phyloP scores from a whole-genome alignment of 2,888 invertebrate species.

The Linyphia triangularis region DNA sequence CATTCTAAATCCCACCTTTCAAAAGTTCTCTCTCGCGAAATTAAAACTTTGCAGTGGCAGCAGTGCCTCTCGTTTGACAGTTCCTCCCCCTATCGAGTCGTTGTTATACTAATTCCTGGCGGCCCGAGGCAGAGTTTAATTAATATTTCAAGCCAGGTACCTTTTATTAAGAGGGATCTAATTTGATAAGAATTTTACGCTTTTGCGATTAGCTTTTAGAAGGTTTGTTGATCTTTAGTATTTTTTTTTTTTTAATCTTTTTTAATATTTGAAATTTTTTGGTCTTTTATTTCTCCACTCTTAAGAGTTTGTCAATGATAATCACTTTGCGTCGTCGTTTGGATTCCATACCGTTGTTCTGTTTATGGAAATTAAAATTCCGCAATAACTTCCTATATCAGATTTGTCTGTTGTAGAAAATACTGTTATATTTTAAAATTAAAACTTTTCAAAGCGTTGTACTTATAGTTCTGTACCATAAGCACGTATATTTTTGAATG shows the following conservation, averaged over 20 bases:
- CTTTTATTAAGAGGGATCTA: constrained; percentile 28
- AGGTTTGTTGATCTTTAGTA: constrained; percentile 56
- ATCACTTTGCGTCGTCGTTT: not conserved
- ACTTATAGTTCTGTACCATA: no score
- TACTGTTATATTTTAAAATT: no score
- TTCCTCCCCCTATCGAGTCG: not conserved
- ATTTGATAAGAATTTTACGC: constrained; percentile 50
- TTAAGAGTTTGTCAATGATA: not conserved
- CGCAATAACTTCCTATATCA: no score
- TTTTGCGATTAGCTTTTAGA: not conserved
- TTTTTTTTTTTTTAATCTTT: constrained; percentile 14
- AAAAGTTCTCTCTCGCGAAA: constrained; percentile 43
- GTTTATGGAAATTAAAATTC: no score
- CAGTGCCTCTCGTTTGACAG: constrained; percentile 13
- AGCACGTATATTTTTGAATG: no score
- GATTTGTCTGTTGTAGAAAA: no score
- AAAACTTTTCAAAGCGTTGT: no score
- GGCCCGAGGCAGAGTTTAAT: constrained; percentile 31
- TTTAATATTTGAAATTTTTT: not conserved
- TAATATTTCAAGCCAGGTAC: constrained; percentile 58
- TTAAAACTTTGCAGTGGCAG: constrained; percentile 65
- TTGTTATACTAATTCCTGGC: constrained; percentile 16
- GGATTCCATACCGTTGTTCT: no score
- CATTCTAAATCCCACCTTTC: constrained; percentile 30
- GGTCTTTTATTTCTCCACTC: not conserved